These are phyloP conservation scores for Drosophila ananassae DNA, from an alignment of 1,140 invertebrate genomes.

Conservation along the genomic window DNA sequence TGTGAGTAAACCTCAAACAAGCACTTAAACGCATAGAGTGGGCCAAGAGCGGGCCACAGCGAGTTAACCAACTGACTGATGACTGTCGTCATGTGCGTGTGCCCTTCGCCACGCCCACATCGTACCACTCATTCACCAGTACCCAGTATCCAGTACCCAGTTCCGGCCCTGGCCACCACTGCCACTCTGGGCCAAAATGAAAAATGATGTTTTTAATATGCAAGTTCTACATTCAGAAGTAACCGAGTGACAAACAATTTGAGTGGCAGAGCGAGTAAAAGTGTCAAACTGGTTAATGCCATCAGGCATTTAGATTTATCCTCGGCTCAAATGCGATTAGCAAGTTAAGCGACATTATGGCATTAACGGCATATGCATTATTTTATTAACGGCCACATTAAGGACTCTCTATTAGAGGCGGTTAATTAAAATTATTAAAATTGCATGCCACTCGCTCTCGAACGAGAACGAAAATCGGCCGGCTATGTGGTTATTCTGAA, in stretches of 20 bases:
- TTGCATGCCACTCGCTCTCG: conserved; percentile 38
- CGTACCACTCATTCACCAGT: background rate
- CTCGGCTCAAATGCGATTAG: conserved; percentile 37
- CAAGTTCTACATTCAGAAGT: conserved; percentile 21
- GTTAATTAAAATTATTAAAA: conserved; percentile 75
- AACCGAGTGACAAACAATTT: conserved; percentile 36
- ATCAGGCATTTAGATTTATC: conserved; percentile 37
- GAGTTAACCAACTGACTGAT: conserved; percentile 78
- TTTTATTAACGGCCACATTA: conserved; percentile 38
- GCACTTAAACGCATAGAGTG: conserved; percentile 67
- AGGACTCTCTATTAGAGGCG: conserved; percentile 38
- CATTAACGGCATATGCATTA: conserved; percentile 10
- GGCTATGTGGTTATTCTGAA: conserved; percentile 39
- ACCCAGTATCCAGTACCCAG: no score
- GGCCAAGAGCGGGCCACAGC: conserved; percentile 31
- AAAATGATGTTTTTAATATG: conserved; percentile 75
- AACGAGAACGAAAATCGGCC: background rate
- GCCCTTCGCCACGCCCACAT: conserved; percentile 17
- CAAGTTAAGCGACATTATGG: conserved; percentile 34
- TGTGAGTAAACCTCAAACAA: conserved; percentile 76
- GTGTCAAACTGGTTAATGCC: conserved; percentile 43
- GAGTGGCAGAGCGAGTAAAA: conserved; percentile 29
- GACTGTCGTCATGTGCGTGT: conserved; percentile 71
- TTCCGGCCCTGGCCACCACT: background rate
- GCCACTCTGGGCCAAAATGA: conserved; percentile 40